A percentile compares a stretch with the other conserved stretches of the same genome.
Evolutionary conservation across 1,140 invertebrate genomes (phyloP).

Genomic region (Neodiprion virginianus): DNA sequence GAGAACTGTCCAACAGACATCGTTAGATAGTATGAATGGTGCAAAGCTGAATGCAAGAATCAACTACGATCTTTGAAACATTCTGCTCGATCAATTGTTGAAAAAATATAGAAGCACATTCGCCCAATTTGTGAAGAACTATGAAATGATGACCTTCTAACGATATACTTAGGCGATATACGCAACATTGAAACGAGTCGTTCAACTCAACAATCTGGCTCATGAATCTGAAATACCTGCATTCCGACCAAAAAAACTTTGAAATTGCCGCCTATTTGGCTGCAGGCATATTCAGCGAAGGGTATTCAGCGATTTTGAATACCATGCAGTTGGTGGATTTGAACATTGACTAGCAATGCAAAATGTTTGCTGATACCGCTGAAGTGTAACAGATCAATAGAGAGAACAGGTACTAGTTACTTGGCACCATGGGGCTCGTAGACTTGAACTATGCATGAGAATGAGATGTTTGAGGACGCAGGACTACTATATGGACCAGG

Average conservation of each 20-base stretch:
- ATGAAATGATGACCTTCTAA: conserved; percentile 22
- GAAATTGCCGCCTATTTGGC: conserved; percentile 8
- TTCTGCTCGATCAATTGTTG: not conserved
- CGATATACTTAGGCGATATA: conserved; percentile 30
- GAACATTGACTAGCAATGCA: not conserved
- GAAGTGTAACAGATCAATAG: not conserved
- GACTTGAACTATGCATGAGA: too few species aligned
- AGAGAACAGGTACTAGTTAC: not conserved
- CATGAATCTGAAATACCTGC: conserved; percentile 14
- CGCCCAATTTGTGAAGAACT: conserved; percentile 27
- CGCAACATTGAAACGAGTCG: conserved; percentile 26
- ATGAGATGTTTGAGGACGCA: not conserved
- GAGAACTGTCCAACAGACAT: conserved; percentile 23
- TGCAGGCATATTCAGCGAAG: not conserved
- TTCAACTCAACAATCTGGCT: not conserved
- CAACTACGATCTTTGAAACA: not conserved
- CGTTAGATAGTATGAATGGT: conserved; percentile 22
- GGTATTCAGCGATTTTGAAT: not conserved
- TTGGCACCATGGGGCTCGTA: not conserved
- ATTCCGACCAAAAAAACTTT: conserved; percentile 17
- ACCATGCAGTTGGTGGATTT: not conserved
- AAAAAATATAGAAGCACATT: not conserved
- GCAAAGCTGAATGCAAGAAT: conserved; percentile 17
- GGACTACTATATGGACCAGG: not conserved
- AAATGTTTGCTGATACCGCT: not conserved